Evolutionary conservation across 2,888 invertebrate species (phyloP), one percentile per base, ranked within the genome.

Genomic region (Clistopyga incitator): DNA sequence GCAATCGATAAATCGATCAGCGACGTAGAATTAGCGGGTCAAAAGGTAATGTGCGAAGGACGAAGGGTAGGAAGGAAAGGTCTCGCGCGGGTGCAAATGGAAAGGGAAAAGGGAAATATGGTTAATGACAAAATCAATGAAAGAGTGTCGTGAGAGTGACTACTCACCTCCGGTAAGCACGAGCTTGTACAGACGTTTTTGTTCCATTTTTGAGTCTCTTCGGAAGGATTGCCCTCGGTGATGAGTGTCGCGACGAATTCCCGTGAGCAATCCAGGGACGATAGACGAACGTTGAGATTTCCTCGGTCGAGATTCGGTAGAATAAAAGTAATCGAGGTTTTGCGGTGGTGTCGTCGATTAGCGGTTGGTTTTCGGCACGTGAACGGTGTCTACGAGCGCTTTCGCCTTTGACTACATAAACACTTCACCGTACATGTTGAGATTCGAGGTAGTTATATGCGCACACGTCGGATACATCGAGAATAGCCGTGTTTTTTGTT

Each of bases 121-220:
- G 13, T 3, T 13, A 56, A 56, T 3, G 23, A 4, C 13, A 25
- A 56, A 25, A 67, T 50, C 52, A 11, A 52, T 47, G 71, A 34
- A 64, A 20, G 50, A 65, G 70, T 47, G 45, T 42, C 34, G 54
- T 18, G 15, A 68, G 52, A 18, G 52, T 25, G 11, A 29, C 71
- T n/a, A 94, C 96, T 95, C 95, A 97, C 98, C 98, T 95, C 98
- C 98, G 88, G 98, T 98, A 87, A 98, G 95, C 88, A 98, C 98
- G 90, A 98, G 94, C 94, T 96, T 97, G 94, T 97, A 97, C 89
- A 97, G 95, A 89, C 96, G 96, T 94, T 96, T 96, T 91, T 95
- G 95, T 90, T 94, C 94, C 93, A 94, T 94, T 83, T 88, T 88
- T 81, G 15, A 54, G 1, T 18, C 11, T 18, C 20, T 11, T 20